Evolutionary conservation across 1,140 invertebrate species (phyloP).

Genomic region (Brachionus asplanchnoidis): DNA sequence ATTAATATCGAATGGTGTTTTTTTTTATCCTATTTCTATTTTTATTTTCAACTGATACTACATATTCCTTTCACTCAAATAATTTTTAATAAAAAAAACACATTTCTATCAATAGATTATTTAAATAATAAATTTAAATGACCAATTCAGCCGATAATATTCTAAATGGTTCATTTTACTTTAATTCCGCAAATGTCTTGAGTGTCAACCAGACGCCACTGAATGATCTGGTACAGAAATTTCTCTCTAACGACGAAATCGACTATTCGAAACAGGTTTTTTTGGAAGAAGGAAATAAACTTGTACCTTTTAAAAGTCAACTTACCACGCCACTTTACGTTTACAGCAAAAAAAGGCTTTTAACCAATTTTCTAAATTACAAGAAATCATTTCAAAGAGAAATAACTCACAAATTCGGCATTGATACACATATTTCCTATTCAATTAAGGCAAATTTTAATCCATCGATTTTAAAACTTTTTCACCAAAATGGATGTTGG

Average conservation of each 20-base stretch:
- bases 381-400: background rate
- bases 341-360: background rate
- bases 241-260: background rate
- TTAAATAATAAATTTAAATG: background rate
- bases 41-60: no score
- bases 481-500: slow-evolving; percentile 48
- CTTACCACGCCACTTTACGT: background rate
- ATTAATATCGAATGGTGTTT: no score
- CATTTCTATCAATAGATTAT: background rate
- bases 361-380: background rate
- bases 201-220: background rate
- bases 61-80: background rate
- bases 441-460: slow-evolving; percentile 50
- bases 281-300: background rate
- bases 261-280: background rate
- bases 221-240: background rate
- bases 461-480: slow-evolving; percentile 47
- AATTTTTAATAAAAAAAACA: background rate
- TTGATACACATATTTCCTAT: slow-evolving; percentile 5
- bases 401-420: background rate
- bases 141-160: background rate
- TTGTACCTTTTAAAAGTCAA: background rate
- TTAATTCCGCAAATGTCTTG: background rate
- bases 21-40: no score
- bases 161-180: slow-evolving; percentile 19